Percentiles rank a stretch among this genome's conserved stretches.
Conservation (phyloP, 2,797 vertebrate genomes). For the Sparidentex hasta region DNA sequence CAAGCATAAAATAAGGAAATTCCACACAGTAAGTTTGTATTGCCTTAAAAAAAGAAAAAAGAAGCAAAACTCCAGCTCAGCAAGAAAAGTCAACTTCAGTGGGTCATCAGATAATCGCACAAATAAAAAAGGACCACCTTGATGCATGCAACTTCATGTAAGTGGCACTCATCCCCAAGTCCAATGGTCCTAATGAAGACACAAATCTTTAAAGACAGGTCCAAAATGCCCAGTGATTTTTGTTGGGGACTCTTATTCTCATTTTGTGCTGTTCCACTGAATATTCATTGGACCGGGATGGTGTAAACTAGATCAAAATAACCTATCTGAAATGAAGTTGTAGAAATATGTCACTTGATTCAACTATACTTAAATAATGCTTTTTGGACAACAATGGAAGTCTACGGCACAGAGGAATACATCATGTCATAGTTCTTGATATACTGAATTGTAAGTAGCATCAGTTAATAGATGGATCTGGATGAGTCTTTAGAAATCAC, state of each 20-base stretch:
- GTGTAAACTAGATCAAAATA: background rate
- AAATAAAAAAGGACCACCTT: background rate
- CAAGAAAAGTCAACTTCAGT: background rate
- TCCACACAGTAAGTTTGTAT: background rate
- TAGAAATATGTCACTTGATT: background rate
- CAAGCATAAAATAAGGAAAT: background rate
- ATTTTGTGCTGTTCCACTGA: background rate
- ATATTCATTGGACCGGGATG: background rate
- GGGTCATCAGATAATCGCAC: background rate
- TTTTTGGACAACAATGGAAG: background rate
- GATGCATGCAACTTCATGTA: background rate
- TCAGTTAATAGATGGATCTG: background rate
- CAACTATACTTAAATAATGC: background rate
- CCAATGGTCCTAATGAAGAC: too few species aligned
- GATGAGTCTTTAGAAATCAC: too few species aligned
- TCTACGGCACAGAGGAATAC: background rate
- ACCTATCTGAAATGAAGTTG: background rate
- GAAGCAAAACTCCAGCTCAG: background rate
- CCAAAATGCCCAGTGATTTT: background rate
- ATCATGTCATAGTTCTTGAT: background rate
- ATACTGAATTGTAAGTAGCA: too few species aligned
- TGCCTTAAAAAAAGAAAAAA: background rate
- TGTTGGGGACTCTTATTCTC: background rate
- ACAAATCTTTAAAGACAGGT: background rate
- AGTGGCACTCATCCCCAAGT: background rate